Percentiles rank a stretch among this genome's conserved stretches.
Evolutionary conservation across 2,113 vertebrate genomes (phyloP).

Genomic region (Ptyas mucosa): DNA sequence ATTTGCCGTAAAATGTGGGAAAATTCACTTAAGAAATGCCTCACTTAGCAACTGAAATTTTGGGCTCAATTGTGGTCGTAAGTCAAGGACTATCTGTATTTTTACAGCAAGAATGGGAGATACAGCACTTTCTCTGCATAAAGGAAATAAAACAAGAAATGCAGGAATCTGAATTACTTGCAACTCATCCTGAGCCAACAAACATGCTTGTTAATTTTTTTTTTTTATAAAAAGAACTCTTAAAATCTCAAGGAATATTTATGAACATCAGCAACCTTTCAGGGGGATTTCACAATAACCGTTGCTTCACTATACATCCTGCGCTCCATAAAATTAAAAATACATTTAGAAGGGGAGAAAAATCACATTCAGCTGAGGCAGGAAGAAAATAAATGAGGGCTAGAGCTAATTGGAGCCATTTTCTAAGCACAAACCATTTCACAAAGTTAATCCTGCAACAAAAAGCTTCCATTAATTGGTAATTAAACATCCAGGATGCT

Average conservation of each 20-base stretch:
- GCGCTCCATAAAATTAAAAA: background rate
- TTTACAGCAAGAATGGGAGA: background rate
- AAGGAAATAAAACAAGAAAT: background rate
- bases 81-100: no score
- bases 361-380: conserved; percentile 14
- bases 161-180: no score
- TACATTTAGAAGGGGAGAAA: background rate
- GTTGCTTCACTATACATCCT: background rate
- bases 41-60: no score
- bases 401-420: conserved; percentile 49
- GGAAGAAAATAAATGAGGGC: conserved; percentile 43
- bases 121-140: no score
- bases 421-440: conserved; percentile 50
- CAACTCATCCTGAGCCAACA: background rate
- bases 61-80: no score
- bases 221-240: background rate
- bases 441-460: conserved; percentile 34
- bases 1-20: no score
- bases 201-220: background rate
- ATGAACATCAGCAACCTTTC: background rate
- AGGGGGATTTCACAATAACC: background rate
- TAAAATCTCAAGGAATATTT: background rate
- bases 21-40: background rate
- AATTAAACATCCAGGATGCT: conserved; percentile 53
- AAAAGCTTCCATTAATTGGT: conserved; percentile 52